These are phyloP conservation scores for Orchesella cincta DNA, from an alignment of 1,140 invertebrate species.

Conservation along the genomic window DNA sequence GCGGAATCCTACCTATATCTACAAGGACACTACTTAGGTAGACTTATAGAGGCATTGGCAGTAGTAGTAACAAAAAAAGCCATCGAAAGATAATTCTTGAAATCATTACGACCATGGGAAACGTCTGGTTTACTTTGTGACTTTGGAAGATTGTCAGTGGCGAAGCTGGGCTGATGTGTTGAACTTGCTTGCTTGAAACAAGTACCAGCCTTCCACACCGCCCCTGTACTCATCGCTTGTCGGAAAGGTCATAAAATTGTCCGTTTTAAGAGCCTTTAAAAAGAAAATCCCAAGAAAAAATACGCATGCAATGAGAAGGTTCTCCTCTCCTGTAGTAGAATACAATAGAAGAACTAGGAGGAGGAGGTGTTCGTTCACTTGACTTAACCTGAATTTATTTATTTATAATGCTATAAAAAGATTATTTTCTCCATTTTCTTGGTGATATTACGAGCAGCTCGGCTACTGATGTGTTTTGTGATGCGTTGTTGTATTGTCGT, in stretches of 20 bases:
- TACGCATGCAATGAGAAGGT: background rate
- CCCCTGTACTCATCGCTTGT: constrained; percentile 13
- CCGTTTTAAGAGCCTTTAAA: background rate
- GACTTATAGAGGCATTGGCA: background rate
- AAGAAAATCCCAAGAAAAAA: background rate
- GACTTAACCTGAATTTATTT: constrained; percentile 22
- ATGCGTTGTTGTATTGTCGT: background rate
- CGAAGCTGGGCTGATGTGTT: background rate
- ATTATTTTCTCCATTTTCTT: constrained; percentile 2
- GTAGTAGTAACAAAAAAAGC: background rate
- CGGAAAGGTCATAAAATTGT: constrained; percentile 14
- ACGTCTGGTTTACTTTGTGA: constrained; percentile 11
- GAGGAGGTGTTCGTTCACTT: background rate
- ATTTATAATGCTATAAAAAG: constrained; percentile 22
- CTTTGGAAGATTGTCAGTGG: background rate
- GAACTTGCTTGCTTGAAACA: background rate
- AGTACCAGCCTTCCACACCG: background rate
- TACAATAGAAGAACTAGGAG: background rate
- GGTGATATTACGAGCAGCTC: background rate
- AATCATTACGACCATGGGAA: constrained; percentile 10
- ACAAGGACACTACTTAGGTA: background rate
- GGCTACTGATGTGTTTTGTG: background rate
- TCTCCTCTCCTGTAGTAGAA: background rate
- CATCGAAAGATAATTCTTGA: constrained; percentile 21
- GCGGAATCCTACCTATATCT: too few relatives aligned